Conservation (phyloP, 1,140 invertebrate species). For the Hyles vespertilio region DNA sequence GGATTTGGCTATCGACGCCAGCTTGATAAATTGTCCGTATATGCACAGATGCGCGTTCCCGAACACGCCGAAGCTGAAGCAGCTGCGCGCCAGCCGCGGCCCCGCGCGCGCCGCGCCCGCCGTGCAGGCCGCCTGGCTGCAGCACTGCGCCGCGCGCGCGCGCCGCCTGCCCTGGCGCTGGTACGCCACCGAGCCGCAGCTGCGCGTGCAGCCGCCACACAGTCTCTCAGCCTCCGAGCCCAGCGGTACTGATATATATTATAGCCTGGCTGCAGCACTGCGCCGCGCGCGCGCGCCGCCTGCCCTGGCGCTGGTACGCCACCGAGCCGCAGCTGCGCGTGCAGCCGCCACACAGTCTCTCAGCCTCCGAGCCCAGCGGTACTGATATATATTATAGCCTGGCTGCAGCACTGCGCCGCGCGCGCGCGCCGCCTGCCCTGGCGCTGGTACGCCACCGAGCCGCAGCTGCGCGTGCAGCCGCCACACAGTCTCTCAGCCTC, state of each 20-base stretch:
- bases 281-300: slow-evolving; percentile 77
- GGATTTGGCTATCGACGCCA: no score
- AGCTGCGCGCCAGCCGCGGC: slow-evolving; percentile 13
- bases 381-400: slow-evolving; percentile 66
- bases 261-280: slow-evolving; percentile 88
- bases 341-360: neutral
- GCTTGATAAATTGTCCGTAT: no score
- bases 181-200: slow-evolving; percentile 74
- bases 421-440: slow-evolving; percentile 82
- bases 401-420: slow-evolving; percentile 84
- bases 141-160: slow-evolving; percentile 79
- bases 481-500: neutral
- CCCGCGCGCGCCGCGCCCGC: slow-evolving; percentile 81
- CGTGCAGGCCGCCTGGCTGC: slow-evolving; percentile 81
- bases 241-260: no score
- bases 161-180: slow-evolving; percentile 84
- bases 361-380: neutral
- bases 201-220: neutral
- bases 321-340: slow-evolving; percentile 49
- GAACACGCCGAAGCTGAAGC: slow-evolving; percentile 89
- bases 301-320: slow-evolving; percentile 85
- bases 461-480: neutral
- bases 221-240: neutral
- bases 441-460: slow-evolving; percentile 80
- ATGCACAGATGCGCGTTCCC: slow-evolving; percentile 86